Base-by-base conservation (phyloP, 2,113 vertebrate genomes). In the Pelmatolapia mariae region DNA sequence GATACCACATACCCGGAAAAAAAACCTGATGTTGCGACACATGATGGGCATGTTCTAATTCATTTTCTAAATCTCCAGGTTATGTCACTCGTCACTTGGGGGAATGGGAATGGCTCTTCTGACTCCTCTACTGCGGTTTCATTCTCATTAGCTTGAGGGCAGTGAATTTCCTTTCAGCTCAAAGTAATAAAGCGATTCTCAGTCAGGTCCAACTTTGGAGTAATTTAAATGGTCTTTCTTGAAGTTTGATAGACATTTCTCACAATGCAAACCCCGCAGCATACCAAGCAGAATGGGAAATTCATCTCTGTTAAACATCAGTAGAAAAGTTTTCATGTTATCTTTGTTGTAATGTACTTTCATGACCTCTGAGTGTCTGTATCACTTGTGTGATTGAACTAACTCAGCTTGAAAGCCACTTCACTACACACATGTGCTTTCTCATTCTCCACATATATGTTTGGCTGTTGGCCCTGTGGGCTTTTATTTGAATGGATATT, bases 401-500 rank as follows among this genome's bases (percentile, higher is more conserved):
- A 90, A 85, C 53, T 36, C 71, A 50, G 10, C 57, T 84, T 84
- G 79, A 90, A 87, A 84, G 56, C 52, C 59, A 50, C 40, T 10
- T 22, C 6, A 7, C 16, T 24, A 5, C 45, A 29, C 59, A 82
- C 57, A 63, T 61, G 73, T 79, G 80, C 40, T 84, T 78, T 81
- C 5, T 73, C 66, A 26, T 71, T 87, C 82, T 54, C 73, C 26
- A 15, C 24, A 18, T 12, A 26, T 53, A 29, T 36, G 4, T 68
- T 3, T 2, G 2, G 59, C 79, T 52, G 6, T 52, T 36, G 79
- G 33, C 71, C 83, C 56, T 10, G n/a, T 83, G 59, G 85, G 57
- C 45, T 86, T 90, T 89, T 85, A 86, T 92, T 68, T 87, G n/a
- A 86, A 88, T 63, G 80, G 61, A 89, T 91, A 86, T 87, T 83